Evolutionary conservation across 2,888 invertebrate species (phyloP).

Genomic region (Rhorus exstirpatorius): DNA sequence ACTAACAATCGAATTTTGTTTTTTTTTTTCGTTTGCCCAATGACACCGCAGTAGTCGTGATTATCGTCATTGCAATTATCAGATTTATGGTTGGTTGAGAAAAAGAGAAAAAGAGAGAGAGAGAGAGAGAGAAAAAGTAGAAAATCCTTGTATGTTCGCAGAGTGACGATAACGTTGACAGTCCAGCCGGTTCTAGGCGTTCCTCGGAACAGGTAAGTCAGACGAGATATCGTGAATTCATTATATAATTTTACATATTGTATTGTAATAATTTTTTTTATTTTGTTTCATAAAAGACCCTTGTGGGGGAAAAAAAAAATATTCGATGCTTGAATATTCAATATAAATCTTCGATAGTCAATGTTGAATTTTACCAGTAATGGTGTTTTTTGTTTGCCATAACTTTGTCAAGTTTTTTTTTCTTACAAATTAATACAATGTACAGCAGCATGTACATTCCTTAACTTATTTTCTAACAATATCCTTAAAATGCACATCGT

Average conservation of each 20-base stretch:
- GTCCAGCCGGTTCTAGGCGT: slow-evolving; percentile 85
- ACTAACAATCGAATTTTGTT: neutral
- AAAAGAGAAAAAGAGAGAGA: slow-evolving; percentile 26
- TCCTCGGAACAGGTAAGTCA: slow-evolving; percentile 83
- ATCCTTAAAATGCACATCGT: too few relatives aligned
- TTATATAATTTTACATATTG: slow-evolving; percentile 3
- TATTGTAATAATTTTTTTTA: too few relatives aligned
- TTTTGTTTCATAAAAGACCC: too few relatives aligned
- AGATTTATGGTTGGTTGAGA: neutral
- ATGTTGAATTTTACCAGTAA: too few relatives aligned
- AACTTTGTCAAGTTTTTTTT: too few relatives aligned
- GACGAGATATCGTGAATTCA: slow-evolving; percentile 19
- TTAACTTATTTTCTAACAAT: too few relatives aligned
- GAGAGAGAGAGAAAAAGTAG: slow-evolving; percentile 83
- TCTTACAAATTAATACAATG: too few relatives aligned
- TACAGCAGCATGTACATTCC: too few relatives aligned
- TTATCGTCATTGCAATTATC: slow-evolving; percentile 10
- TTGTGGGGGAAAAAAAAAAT: too few relatives aligned
- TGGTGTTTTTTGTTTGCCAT: too few relatives aligned
- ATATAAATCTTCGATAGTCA: too few relatives aligned
- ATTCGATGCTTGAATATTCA: too few relatives aligned
- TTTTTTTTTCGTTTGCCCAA: slow-evolving; percentile 23
- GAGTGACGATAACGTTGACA: slow-evolving; percentile 90
- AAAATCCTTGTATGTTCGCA: slow-evolving; percentile 84
- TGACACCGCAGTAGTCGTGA: slow-evolving; percentile 12